Base-by-base conservation (phyloP, 2,797 vertebrate species). In the Chromobotia macracanthus region DNA sequence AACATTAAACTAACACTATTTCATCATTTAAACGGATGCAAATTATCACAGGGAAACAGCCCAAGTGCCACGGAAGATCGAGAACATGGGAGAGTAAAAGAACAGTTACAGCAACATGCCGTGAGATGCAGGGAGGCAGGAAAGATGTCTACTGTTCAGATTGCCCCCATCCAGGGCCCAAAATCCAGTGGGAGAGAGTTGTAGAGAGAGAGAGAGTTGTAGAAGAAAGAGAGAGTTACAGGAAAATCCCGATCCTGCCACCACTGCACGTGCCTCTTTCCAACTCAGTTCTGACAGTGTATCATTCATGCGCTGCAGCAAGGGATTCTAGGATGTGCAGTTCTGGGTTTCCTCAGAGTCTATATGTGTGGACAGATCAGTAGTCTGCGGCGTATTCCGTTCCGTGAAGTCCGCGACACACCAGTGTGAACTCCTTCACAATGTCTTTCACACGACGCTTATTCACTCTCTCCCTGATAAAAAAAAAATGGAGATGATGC, bases 311-410 rank as follows among this genome's bases (percentile, higher is more conserved):
- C 15, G 3, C 60, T n/a, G 35, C 84, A 78, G 81, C 88, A 86
- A 87, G 82, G 83, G 58, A 23, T 77, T 71, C 72, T 83, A 69
- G 73, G 77, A 82, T 41, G 15, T 38, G 73, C 28, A 72, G 66
- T 76, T 66, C 87, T 84, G 89, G 87, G 88, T 91, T 83, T 83
- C 75, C 75, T 77, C 87, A 75, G 76, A 82, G 83, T 82, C 79
- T 81, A 77, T 51, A 46, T 63, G 77, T 69, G 66, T 73, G 70
- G 79, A 83, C 83, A 10, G 41, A 44, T 98, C 94, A 99, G 94
- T 99, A 99, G 87, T 99, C 97, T 75, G 98, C 97, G 28, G 97
- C 96, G 63, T 99, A 99, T 87, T 99, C 98, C 0, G 98, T 99
- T 81, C 97, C 98, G n/a, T 99, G 98, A 82, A 99, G 95, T 69